Evolutionary conservation across 2,888 invertebrate species (phyloP).

Genomic region (Atherix ibis): DNA sequence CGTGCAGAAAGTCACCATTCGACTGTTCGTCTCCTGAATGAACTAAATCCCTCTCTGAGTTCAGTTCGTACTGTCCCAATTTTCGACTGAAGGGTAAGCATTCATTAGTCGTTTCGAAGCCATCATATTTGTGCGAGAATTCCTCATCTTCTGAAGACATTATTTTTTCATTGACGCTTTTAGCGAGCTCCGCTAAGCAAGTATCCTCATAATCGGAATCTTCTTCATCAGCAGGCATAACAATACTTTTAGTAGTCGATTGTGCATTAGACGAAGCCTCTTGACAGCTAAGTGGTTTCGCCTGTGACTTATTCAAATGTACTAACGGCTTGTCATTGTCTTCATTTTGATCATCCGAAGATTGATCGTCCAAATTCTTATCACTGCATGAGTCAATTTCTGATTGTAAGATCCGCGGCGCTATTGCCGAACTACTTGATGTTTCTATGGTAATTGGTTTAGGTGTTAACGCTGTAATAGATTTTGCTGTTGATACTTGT

Average conservation of each 20-base stretch:
- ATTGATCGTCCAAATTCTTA: too few species aligned
- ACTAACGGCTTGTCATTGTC: background rate
- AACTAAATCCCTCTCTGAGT: too few species aligned
- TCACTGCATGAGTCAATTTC: too few species aligned
- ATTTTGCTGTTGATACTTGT: too few species aligned
- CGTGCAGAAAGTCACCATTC: conserved; percentile 20
- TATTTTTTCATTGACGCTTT: conserved; percentile 30
- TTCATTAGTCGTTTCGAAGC: conserved; percentile 16
- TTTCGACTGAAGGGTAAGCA: background rate
- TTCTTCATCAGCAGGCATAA: too few species aligned
- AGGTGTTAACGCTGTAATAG: too few species aligned
- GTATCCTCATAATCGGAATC: conserved; percentile 23
- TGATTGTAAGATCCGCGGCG: too few species aligned
- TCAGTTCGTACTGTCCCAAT: conserved; percentile 22
- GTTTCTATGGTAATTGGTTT: too few species aligned
- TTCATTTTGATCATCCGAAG: background rate
- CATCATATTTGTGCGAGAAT: conserved; percentile 27
- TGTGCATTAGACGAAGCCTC: background rate
- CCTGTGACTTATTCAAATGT: background rate
- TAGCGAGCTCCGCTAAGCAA: conserved; percentile 30
- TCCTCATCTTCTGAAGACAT: conserved; percentile 28
- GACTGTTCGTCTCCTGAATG: conserved; percentile 25
- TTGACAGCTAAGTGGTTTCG: background rate
- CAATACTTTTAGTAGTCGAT: background rate
- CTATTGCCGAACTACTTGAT: too few species aligned